Evolutionary conservation across 2,797 vertebrate genomes (phyloP).

Genomic region (Steatocranus sp.): DNA sequence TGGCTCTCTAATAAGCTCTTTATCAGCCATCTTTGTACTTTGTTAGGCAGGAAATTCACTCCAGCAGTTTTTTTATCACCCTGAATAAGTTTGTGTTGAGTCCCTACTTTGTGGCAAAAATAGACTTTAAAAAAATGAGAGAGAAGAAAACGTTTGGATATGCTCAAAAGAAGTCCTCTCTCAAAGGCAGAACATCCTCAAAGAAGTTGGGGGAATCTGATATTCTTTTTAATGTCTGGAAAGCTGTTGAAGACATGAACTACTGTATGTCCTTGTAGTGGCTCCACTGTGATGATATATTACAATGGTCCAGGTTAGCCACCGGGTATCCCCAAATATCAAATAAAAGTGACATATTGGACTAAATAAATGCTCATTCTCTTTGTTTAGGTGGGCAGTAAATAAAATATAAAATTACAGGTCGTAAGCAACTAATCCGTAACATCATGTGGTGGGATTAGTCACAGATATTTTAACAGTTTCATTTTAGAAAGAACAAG

Average conservation of each 20-base stretch:
- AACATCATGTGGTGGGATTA: neutral
- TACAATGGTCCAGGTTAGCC: slow-evolving; percentile 77
- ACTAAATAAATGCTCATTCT: slow-evolving; percentile 19
- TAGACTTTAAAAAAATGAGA: slow-evolving; percentile 64
- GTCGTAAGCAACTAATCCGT: slow-evolving; percentile 19
- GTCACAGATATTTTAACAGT: slow-evolving; percentile 18
- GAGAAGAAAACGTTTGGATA: slow-evolving; percentile 78
- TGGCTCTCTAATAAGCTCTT: slow-evolving; percentile 66
- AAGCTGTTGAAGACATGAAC: slow-evolving; percentile 71
- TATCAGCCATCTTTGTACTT: slow-evolving; percentile 66
- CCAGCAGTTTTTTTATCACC: slow-evolving; percentile 40
- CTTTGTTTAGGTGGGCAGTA: neutral
- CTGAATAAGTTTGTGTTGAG: slow-evolving; percentile 71
- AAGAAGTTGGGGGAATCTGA: slow-evolving; percentile 77
- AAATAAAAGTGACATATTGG: slow-evolving; percentile 54
- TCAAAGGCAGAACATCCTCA: slow-evolving; percentile 79
- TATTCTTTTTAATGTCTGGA: slow-evolving; percentile 82
- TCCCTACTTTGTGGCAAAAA: slow-evolving; percentile 62
- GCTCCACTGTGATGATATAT: slow-evolving; percentile 60
- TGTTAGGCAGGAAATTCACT: slow-evolving; percentile 50
- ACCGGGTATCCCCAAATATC: slow-evolving; percentile 51
- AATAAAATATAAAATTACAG: slow-evolving; percentile 5
- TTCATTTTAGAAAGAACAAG: slow-evolving; percentile 27
- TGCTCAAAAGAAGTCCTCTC: slow-evolving; percentile 79
- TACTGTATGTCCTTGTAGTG: slow-evolving; percentile 70